Conservation (phyloP, 2,113 vertebrate species). For the Scophthalmus maximus region DNA sequence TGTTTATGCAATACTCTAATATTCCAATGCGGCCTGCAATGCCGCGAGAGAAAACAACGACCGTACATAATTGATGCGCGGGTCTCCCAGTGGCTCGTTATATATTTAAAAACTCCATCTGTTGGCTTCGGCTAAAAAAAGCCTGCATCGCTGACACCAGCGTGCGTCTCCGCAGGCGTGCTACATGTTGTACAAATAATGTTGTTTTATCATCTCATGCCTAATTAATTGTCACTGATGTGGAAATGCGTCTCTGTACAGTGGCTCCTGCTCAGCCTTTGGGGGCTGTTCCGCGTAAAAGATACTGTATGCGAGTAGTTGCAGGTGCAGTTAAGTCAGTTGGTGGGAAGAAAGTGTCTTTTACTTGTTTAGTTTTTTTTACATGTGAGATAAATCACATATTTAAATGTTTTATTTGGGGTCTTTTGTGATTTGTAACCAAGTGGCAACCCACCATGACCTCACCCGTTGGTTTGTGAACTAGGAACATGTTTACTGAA, state of each 20-base stretch:
- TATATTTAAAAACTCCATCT: constrained; percentile 58
- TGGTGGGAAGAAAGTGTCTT: no score
- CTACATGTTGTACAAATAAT: constrained; percentile 39
- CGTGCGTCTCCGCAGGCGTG: not conserved
- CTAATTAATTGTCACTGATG: constrained; percentile 25
- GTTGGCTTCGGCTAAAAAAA: constrained; percentile 24
- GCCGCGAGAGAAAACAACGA: constrained; percentile 20
- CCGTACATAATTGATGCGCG: constrained; percentile 30
- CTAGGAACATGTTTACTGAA: no score
- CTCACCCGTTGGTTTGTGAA: no score
- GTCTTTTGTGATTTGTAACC: no score
- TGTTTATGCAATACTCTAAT: constrained; percentile 1
- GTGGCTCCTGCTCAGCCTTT: no score
- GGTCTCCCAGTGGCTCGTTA: constrained; percentile 22
- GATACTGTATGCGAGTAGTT: not conserved
- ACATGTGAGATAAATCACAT: not conserved
- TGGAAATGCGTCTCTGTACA: constrained; percentile 17
- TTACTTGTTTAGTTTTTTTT: not conserved
- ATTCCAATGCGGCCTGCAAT: not conserved
- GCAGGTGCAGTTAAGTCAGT: not conserved
- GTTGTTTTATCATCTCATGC: constrained; percentile 36
- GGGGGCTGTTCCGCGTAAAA: not conserved
- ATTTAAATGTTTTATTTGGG: constrained; percentile 22
- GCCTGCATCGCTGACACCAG: constrained; percentile 31
- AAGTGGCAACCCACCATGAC: no score